Base-by-base conservation (phyloP, 1,140 invertebrate genomes). In the Lineus longissimus region DNA sequence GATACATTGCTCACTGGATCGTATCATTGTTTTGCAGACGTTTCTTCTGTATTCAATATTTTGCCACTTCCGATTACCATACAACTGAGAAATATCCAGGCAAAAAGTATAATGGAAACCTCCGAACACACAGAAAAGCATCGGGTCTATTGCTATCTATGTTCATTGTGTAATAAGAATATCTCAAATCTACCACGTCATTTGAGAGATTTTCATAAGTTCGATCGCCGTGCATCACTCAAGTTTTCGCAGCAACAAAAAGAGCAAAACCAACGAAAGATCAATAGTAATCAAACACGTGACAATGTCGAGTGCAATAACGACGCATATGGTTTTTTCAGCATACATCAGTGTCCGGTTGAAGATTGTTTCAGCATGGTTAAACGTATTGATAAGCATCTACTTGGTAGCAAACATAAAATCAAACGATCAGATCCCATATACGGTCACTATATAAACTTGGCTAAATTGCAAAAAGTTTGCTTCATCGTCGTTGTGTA, bases 181-280 rank as follows among this genome's bases (percentile, higher is more conserved):
- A 51, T 51, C 47, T 19, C 47, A 51, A 51, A 51, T 27, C 47
- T 51, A 51, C 47, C 47, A 51, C 47, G 47, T 51, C 47, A 51
- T 51, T 51, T 51, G 47, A 51, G 47, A n/a, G 47, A 51, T 7
- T 51, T 51, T 51, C 47, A 51, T 27, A 51, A 51, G 47, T 51
- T 51, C 25, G 47, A 51, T 27, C 47, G 47, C 25, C 47, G n/a
- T 51, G 47, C n/a, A 51, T 51, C 47, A 51, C 47, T 51, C 47
- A 51, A n/a, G 47, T 51, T 23, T 51, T 51, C n/a, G 25, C 47
- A 51, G 47, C n/a, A 51, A n/a, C 47, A 51, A 51, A 51, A 27
- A 51, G n/a, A 9, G n/a, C 6, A 51, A 51, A 51, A 51, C n/a
- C 47, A 51, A 27, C 47, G 25, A 51, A 51, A 51, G 9, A 51